Evolutionary conservation across 1,140 invertebrate genomes (phyloP).

Genomic region (Drosophila truncata): DNA sequence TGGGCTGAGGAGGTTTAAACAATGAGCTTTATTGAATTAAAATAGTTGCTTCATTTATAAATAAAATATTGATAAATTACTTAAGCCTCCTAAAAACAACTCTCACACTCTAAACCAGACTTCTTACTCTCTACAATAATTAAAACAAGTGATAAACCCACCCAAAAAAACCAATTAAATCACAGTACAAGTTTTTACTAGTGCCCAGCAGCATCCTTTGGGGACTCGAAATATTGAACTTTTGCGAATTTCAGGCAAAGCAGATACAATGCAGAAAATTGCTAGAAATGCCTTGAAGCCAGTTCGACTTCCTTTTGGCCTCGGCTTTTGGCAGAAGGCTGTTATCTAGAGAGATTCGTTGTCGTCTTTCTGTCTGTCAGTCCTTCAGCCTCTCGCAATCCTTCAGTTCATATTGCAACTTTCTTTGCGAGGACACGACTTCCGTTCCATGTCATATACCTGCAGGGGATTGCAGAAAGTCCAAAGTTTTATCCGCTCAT

Average conservation of each 20-base stretch:
- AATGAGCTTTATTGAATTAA: neutral
- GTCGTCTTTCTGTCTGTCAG: constrained; percentile 14
- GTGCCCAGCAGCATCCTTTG: neutral
- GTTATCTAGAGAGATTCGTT: constrained; percentile 11
- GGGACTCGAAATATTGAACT: constrained; percentile 30
- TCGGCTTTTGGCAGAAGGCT: constrained; percentile 19
- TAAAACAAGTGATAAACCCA: neutral
- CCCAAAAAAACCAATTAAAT: constrained; percentile 17
- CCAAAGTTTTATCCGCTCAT: constrained; percentile 51
- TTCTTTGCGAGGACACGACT: constrained; percentile 58
- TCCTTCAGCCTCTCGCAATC: constrained; percentile 23
- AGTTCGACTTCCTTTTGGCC: constrained; percentile 48
- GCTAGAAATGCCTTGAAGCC: constrained; percentile 19
- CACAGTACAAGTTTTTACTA: constrained; percentile 6
- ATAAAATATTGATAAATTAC: too few species aligned
- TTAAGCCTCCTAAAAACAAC: too few species aligned
- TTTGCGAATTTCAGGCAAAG: constrained; percentile 21
- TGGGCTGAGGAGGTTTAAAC: neutral
- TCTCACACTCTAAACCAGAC: too few species aligned
- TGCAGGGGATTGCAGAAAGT: constrained; percentile 55
- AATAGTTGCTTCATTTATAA: too few species aligned
- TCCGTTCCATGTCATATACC: constrained; percentile 61
- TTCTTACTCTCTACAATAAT: neutral
- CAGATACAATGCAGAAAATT: constrained; percentile 26
- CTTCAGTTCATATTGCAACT: constrained; percentile 50